Base-by-base conservation (phyloP, 2,113 vertebrate genomes). In the Odontesthes bonariensis region DNA sequence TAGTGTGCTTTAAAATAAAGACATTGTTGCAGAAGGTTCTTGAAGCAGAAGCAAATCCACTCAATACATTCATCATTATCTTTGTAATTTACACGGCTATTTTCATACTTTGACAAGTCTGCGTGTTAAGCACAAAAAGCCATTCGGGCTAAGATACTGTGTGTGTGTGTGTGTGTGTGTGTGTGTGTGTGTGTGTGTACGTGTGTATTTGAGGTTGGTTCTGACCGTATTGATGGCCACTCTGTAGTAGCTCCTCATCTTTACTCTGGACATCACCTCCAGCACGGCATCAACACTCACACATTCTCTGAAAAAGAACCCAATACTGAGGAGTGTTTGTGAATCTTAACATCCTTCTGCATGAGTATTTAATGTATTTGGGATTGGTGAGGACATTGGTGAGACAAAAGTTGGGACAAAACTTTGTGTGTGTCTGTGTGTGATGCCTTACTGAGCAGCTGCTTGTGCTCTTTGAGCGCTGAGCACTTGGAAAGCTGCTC, bases 401-500 rank as follows among this genome's bases (percentile, higher is more conserved):
- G 42, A 44, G 42, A 44, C 13, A 44, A 38, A 10, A 38, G 35
- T 27, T 27, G 33, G 12, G 32, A 65, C 8, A 64, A 0, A 8
- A 19, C 31, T 7, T 59, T 59, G 23, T 57, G 51, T 54, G 22
- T 52, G 63, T 33, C 9, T 35, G 52, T 62, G 35, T 23, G 52
- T 55, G n/a, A 10, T n/a, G 4, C 60, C 81, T 79, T 78, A 92
- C 91, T 71, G 60, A 22, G 31, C 20, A 44, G 62, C 23, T 0
- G 22, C 52, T 4, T 6, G 42, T 0, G 44, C 56, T 42, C 64
- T 79, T 16, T 75, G 23, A 53, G 90, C 95, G 72, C 91, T 93
- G 17, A 99, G 95, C 57, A 99, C 95, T 83, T 96, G 95, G 59
- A 96, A 99, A 0, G 98, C 98, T 7, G 97, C 97, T 47, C 96